Percentiles rank a stretch among this genome's conserved stretches.
Conservation (phyloP, 2,797 vertebrate genomes). For the Schizopygopsis pylzovi region DNA sequence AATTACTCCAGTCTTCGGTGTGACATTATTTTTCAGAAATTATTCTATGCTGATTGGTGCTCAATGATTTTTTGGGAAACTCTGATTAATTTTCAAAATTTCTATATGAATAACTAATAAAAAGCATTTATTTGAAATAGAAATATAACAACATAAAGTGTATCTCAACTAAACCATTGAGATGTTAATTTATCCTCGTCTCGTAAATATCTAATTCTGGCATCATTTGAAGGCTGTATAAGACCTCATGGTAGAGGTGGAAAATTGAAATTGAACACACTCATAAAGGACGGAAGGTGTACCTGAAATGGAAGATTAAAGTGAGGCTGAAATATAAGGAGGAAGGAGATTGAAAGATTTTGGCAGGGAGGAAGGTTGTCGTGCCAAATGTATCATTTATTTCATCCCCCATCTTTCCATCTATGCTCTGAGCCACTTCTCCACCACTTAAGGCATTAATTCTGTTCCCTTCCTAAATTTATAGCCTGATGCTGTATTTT, state of each 20-base stretch:
- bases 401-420: conserved; percentile 15
- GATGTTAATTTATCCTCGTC: not conserved
- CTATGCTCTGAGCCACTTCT: conserved; percentile 17
- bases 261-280: not conserved
- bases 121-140: not conserved
- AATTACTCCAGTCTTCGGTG: not conserved
- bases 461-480: conserved; percentile 8
- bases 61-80: not conserved
- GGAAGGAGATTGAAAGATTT: conserved; percentile 7
- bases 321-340: conserved; percentile 27
- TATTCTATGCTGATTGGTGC: not conserved
- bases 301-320: conserved; percentile 28
- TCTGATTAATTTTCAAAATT: too few species aligned
- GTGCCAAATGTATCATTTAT: conserved; percentile 35
- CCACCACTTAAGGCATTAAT: conserved; percentile 37
- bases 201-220: not conserved
- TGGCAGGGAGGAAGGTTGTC: not conserved
- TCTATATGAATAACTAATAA: not conserved
- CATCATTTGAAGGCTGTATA: not conserved
- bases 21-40: not conserved
- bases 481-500: not conserved
- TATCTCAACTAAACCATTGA: not conserved
- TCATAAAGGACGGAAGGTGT: not conserved
- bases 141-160: not conserved
- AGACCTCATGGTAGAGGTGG: not conserved